Base-by-base conservation (phyloP, 2,888 invertebrate species). In the Melanchra persicariae region DNA sequence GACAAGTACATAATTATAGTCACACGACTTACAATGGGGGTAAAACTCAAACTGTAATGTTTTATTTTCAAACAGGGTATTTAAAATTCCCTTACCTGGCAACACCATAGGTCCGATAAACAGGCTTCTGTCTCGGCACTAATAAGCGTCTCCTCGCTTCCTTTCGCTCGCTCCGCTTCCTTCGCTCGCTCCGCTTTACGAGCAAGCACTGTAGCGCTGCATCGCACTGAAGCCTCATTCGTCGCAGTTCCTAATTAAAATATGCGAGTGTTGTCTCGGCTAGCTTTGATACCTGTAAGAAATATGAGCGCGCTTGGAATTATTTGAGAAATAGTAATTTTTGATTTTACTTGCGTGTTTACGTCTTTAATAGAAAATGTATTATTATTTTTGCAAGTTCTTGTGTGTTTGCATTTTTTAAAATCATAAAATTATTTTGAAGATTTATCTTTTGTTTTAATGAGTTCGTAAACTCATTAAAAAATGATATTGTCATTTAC, bases 211-310 rank as follows among this genome's bases (percentile, higher is more conserved):
- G 70, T 43, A 72, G 43, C 34, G 49, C 76, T 72, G 68, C 49
- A 76, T 76, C 68, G 72, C 85, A 85, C 85, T 83, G 76, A 85
- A 85, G 81, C 75, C 81, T 80, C 83, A 92, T 93, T 93, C 87
- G 93, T 83, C 81, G 77, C 89, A 90, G 89, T 81, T 67, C 82
- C 93, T 92, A 91, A 93, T 93, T 93, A 93, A 92, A 91, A 90
- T 79, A 68, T 66, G 77, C 82, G 57, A 70, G 74, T 79, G 85
- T 85, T 89, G 88, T 88, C 88, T 90, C 69, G 81, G 79, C 76
- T 54, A 62, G 54, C 60, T 54, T 70, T 58, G 57, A 70, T 77
- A 81, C 79, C 79, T 82, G 79, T 81, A 64, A 57, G 82, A 62
- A 82, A 82, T 68, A 54, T 51, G 49, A 62, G 34, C 8, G 34